Evolutionary conservation across 2,113 vertebrate genomes (phyloP).

Genomic region (Ramphastos sulfuratus): DNA sequence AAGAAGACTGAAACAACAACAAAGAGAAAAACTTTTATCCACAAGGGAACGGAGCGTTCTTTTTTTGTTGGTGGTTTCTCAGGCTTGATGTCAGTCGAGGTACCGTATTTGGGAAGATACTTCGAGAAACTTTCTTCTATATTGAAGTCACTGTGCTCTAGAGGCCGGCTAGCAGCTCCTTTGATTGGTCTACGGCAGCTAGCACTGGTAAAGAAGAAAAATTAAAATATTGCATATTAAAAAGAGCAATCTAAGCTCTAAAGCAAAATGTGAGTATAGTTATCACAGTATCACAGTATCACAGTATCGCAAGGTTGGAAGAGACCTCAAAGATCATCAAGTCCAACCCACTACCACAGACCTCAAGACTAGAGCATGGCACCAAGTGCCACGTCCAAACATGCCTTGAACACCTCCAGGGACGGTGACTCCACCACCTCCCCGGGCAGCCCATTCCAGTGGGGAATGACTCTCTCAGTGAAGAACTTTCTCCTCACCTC

Average conservation of each 20-base stretch:
- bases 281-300: too few relatives aligned
- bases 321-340: too few relatives aligned
- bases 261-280: background rate
- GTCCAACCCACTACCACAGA: too few relatives aligned
- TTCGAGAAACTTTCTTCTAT: conserved; percentile 78
- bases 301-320: too few relatives aligned
- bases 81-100: conserved; percentile 67
- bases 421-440: too few relatives aligned
- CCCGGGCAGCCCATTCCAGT: too few relatives aligned
- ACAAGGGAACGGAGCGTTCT: conserved; percentile 77
- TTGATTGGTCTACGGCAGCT: conserved; percentile 91
- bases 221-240: background rate
- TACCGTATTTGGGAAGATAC: conserved; percentile 73
- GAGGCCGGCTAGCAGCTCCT: conserved; percentile 88
- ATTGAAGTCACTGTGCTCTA: conserved; percentile 80
- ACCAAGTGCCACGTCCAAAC: too few relatives aligned
- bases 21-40: conserved; percentile 90
- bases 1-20: conserved; percentile 80
- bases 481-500: too few relatives aligned
- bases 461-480: too few relatives aligned
- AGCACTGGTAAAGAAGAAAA: conserved; percentile 75
- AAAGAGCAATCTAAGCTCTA: background rate
- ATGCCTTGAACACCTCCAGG: too few relatives aligned
- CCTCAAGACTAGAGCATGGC: too few relatives aligned
- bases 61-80: conserved; percentile 75